Percentiles rank a stretch among this genome's conserved stretches.
Evolutionary conservation across 2,113 vertebrate species (phyloP).

Genomic region (Burhinus oedicnemus): DNA sequence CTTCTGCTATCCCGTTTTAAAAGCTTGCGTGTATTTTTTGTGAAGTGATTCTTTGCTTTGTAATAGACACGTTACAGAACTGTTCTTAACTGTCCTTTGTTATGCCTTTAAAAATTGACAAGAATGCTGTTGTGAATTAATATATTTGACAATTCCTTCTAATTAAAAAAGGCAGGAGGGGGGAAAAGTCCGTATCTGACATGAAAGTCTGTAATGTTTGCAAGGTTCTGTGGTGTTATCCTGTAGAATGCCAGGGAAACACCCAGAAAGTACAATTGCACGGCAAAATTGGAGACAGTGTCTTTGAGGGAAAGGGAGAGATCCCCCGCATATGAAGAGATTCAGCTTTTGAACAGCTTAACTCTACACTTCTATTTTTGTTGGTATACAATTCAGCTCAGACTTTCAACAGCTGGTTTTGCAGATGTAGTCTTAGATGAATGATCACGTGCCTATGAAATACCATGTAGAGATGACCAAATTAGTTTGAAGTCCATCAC

Average conservation of each 20-base stretch:
- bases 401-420: neutral
- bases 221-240: neutral
- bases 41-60: neutral
- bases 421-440: neutral
- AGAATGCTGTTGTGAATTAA: neutral
- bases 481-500: neutral
- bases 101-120: neutral
- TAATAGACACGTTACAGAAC: neutral
- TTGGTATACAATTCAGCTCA: too few relatives aligned
- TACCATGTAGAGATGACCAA: neutral
- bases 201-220: neutral
- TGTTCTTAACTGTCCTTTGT: neutral
- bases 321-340: neutral
- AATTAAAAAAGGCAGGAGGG: neutral
- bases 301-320: neutral
- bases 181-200: neutral
- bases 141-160: neutral
- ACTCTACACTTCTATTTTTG: neutral
- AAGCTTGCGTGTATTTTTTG: neutral
- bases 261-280: neutral
- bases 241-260: neutral
- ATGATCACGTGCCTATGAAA: neutral
- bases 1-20: neutral
- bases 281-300: neutral
- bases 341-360: neutral